Base-by-base conservation (phyloP, 2,797 vertebrate genomes). In the Zalophus californianus region DNA sequence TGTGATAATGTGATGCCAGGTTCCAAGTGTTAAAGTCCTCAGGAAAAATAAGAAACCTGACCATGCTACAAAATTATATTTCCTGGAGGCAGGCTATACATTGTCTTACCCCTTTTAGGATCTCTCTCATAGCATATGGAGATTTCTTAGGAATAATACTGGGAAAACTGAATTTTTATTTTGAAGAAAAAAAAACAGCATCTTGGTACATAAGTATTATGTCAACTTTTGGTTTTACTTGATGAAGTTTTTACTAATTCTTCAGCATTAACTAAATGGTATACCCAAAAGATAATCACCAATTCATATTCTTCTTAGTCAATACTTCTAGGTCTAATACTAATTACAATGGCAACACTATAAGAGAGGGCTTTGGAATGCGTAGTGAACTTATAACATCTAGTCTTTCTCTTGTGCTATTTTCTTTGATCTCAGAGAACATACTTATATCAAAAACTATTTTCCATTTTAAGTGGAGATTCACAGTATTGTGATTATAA, bases 361-460 rank as follows among this genome's bases (percentile, higher is more conserved):
- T 44, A 75, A 79, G 21, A 90, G 5, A 70, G 32, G 56, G 64
- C 25, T 16, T 86, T 7, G 16, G 29, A 56, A 66, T 84, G 29
- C n/a, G 86, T n/a, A 92, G 20, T 77, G n/a, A 27, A 10, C 91
- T 92, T 48, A 78, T 29, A 72, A 41, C 56, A 93, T 62, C 8
- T 79, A 44, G 62, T 86, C n/a, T 77, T 78, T 92, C 12, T 88
- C 58, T 96, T 93, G 50, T 86, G 75, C n/a, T 90, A 79, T 84
- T 83, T 82, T 87, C 50, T 89, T 93, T 97, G 41, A 88, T 83
- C 25, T 93, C 18, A 73, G 66, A 80, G n/a, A 88, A 88, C 8
- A 95, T 29, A 62, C 91, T 95, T 82, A 68, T 64, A 91, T 44
- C 14, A 93, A 96, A 96, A 95, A 60, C 8, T 68, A 25, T 96